These are phyloP conservation scores for Otis tarda DNA, from an alignment of 2,113 vertebrate species.

Conservation along the genomic window DNA sequence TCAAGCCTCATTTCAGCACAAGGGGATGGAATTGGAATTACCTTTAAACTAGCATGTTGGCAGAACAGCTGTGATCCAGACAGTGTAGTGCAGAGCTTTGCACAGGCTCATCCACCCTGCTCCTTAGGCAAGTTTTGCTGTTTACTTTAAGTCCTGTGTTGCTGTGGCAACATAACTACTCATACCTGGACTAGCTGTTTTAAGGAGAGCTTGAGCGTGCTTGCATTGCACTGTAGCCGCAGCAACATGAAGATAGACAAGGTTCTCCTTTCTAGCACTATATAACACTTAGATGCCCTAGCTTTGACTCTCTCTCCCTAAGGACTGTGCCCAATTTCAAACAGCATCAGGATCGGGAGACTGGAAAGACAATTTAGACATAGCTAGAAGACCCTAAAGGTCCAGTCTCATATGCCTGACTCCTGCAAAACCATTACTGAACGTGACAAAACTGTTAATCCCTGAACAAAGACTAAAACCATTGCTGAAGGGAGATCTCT, in stretches of 20 bases:
- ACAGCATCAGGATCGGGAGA: not conserved
- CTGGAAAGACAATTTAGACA: not conserved
- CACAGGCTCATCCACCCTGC: not conserved
- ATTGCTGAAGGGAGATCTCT: not conserved
- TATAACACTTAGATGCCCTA: not conserved
- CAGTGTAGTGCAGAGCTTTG: not conserved
- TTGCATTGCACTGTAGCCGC: not conserved
- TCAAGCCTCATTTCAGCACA: not conserved
- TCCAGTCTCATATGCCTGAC: not conserved
- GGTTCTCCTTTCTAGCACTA: not conserved
- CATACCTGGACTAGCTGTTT: not conserved
- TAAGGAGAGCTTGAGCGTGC: not conserved
- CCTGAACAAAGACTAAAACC: not conserved
- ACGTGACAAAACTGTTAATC: not conserved
- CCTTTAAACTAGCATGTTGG: not conserved
- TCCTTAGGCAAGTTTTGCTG: not conserved
- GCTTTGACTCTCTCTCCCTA: not conserved
- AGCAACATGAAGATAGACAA: not conserved
- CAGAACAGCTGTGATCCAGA: not conserved
- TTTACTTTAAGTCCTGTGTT: not conserved
- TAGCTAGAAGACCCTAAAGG: not conserved
- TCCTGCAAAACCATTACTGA: not conserved
- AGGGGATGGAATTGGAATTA: not conserved
- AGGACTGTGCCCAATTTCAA: not conserved
- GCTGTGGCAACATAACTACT: conserved; percentile 16